phyloP scores from a whole-genome alignment of 2,888 invertebrate species.

The Lagria hirta region DNA sequence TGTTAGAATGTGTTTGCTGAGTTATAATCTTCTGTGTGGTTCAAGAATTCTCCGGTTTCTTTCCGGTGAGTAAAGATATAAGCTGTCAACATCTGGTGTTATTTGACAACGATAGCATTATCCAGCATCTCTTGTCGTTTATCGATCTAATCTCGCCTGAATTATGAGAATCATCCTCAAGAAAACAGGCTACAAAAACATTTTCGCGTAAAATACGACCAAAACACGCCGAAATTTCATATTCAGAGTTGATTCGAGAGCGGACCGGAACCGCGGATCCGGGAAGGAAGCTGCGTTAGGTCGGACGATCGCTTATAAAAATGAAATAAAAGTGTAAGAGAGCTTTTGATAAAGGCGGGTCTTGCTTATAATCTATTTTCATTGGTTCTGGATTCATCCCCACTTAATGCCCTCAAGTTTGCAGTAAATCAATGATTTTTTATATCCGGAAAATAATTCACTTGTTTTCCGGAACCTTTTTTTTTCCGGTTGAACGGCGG shows the following conservation, averaged over 20 bases:
- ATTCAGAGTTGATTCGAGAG: too few species aligned
- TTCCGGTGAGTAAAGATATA: conserved; percentile 32
- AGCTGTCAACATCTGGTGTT: conserved; percentile 40
- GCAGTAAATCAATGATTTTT: conserved; percentile 47
- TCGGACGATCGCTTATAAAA: conserved; percentile 42
- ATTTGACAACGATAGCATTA: conserved; percentile 41
- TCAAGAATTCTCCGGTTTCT: conserved; percentile 3
- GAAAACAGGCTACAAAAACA: background rate
- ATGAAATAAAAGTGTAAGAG: conserved; percentile 48
- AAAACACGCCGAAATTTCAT: background rate
- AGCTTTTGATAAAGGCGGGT: conserved; percentile 45
- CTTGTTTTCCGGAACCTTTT: conserved; percentile 19
- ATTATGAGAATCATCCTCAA: conserved; percentile 11
- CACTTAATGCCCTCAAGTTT: conserved; percentile 33
- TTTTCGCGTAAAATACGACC: background rate
- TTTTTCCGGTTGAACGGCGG: conserved; percentile 9
- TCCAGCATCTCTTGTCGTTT: conserved; percentile 34
- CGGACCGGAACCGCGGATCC: too few species aligned
- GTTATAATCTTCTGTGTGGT: background rate
- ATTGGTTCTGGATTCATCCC: conserved; percentile 41
- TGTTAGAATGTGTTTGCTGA: too few species aligned
- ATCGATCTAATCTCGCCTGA: conserved; percentile 25
- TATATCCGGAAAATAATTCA: conserved; percentile 40
- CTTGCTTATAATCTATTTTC: conserved; percentile 40
- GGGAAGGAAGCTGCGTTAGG: too few species aligned